A percentile compares a stretch with the other conserved stretches of the same genome.
These are phyloP conservation scores for Oryzias javanicus DNA, from an alignment of 2,113 vertebrate species.

Conservation along the genomic window DNA sequence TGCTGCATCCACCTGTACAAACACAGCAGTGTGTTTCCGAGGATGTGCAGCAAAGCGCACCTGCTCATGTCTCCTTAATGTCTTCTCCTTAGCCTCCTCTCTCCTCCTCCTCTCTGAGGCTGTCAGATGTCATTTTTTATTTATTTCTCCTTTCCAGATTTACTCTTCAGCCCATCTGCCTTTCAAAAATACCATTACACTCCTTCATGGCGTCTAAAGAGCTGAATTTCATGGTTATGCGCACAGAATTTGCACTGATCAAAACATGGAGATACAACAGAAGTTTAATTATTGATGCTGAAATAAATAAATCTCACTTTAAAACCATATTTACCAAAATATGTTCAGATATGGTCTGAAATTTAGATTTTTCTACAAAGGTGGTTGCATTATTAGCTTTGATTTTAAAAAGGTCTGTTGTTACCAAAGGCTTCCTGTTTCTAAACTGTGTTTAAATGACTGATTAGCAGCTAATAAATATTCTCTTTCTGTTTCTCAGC, in stretches of 20 bases:
- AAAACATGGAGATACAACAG: too few relatives aligned
- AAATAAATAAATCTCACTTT: too few relatives aligned
- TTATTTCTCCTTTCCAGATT: slow-evolving; percentile 36
- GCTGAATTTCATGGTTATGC: too few relatives aligned
- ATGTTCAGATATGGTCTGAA: too few relatives aligned
- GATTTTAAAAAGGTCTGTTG: background rate
- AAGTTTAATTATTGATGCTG: too few relatives aligned
- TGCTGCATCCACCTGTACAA: slow-evolving; percentile 25
- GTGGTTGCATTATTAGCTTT: too few relatives aligned
- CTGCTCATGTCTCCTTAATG: slow-evolving; percentile 11
- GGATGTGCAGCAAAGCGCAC: slow-evolving; percentile 27
- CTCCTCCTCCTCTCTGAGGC: slow-evolving; percentile 29
- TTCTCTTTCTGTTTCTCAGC: background rate
- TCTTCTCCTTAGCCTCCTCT: slow-evolving; percentile 25
- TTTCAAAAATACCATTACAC: background rate
- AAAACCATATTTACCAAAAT: too few relatives aligned
- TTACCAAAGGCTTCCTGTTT: background rate
- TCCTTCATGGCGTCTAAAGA: too few relatives aligned
- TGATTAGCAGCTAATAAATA: background rate
- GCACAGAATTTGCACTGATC: too few relatives aligned
- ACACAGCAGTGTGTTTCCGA: slow-evolving; percentile 38
- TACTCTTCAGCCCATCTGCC: slow-evolving; percentile 12
- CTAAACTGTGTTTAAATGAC: background rate
- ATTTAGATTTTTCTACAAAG: too few relatives aligned
- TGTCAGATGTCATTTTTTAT: slow-evolving; percentile 13